These are phyloP conservation scores for Phania funesta DNA, from an alignment of 2,888 invertebrate genomes.

Conservation along the genomic window DNA sequence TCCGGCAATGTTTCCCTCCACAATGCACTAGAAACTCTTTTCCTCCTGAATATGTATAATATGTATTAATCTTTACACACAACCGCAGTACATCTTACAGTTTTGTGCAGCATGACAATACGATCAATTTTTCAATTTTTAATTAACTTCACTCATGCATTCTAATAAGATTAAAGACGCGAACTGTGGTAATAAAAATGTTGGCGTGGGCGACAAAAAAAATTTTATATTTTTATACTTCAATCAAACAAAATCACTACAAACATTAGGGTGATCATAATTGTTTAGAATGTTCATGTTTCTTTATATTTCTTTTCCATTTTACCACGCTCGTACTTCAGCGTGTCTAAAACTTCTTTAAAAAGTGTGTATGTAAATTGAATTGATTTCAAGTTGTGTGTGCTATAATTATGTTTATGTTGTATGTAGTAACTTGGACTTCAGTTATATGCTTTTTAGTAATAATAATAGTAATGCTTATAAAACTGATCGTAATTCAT, in stretches of 20 bases:
- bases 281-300: not conserved
- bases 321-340: not conserved
- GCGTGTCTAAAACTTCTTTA: too few species aligned
- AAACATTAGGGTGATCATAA: conserved; percentile 16
- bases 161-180: conserved; percentile 47
- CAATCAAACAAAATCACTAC: not conserved
- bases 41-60: not conserved
- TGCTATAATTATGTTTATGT: not conserved
- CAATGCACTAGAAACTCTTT: conserved; percentile 9
- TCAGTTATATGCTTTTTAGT: conserved; percentile 9
- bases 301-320: too few species aligned
- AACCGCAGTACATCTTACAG: conserved; percentile 22
- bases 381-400: too few species aligned
- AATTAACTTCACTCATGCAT: conserved; percentile 59
- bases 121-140: conserved; percentile 56
- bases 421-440: not conserved
- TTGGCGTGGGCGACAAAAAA: conserved; percentile 36
- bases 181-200: conserved; percentile 38
- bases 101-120: conserved; percentile 46
- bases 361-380: too few species aligned
- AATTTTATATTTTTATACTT: not conserved
- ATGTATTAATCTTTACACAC: conserved; percentile 1
- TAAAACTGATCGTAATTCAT: conserved; percentile 58
- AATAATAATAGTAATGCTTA: conserved; percentile 45
- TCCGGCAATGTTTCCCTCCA: not conserved